These are phyloP conservation scores for Trachelus stipa DNA, from an alignment of 2,888 invertebrate genomes.

Conservation along the genomic window DNA sequence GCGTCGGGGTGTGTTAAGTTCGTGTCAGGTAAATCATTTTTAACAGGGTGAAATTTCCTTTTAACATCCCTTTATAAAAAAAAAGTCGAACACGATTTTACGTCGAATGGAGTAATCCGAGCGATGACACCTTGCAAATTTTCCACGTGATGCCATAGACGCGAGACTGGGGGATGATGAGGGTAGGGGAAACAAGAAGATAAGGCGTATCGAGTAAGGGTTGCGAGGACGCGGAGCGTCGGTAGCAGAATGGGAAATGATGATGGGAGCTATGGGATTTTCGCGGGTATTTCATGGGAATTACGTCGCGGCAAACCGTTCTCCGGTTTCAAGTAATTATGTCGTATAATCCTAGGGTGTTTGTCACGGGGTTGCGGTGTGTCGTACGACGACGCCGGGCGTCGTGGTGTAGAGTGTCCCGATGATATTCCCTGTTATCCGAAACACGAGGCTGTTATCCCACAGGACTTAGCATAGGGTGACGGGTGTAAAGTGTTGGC, in stretches of 20 bases:
- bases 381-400: constrained; percentile 27
- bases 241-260: neutral
- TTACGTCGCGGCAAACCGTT: constrained; percentile 41
- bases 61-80: neutral
- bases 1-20: neutral
- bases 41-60: neutral
- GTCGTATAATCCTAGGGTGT: constrained; percentile 62
- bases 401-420: constrained; percentile 53
- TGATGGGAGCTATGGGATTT: constrained; percentile 32
- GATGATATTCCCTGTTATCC: constrained; percentile 65
- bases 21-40: neutral
- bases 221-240: neutral
- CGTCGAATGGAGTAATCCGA: neutral
- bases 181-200: neutral
- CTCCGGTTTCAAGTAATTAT: constrained; percentile 64
- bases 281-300: constrained; percentile 55
- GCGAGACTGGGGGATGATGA: neutral
- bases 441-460: constrained; percentile 65
- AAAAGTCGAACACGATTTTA: neutral
- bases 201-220: neutral
- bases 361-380: constrained; percentile 49
- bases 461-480: constrained; percentile 62
- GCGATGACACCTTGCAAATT: neutral
- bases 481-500: constrained; percentile 33
- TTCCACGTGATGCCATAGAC: neutral